Base-by-base conservation (phyloP, 2,888 invertebrate species). In the Drosophila mimica region DNA sequence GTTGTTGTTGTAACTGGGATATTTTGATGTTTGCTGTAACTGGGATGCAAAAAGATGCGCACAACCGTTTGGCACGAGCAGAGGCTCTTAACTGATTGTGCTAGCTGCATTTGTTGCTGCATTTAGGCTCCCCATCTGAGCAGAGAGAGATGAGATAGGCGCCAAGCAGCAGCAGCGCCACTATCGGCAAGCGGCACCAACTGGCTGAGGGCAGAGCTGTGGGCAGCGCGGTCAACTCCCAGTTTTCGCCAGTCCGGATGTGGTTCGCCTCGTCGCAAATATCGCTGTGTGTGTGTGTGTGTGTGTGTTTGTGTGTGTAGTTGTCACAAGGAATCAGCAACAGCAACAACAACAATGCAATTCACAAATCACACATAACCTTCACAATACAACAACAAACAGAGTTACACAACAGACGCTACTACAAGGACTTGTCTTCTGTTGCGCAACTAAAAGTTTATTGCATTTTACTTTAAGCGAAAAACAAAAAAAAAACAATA, bases 1-100 rank as follows among this genome's bases (percentile, higher is more conserved):
- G 40, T 20, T 63, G 49, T 25, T 64, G 56, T 31, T 36, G 9
- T 28, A 38, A 30, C 28, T 56, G 38, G 56, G 38, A 40, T 72
- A 40, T 17, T 49, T 25, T 40, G 36, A 5, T 36, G 33, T 15
- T 43, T n/a, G 25, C 25, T 59, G 53, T 56, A 62, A 46, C 28
- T 59, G 46, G 40, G 28, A 57, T 34, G 40, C 28, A 31, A 54
- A 52, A 72, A 72, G 72, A 86, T 79, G 79, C 81, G 83, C 85
- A 91, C 90, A 91, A 91, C 91, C 91, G 92, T 83, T 87, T 83
- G 82, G 84, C 84, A 89, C 91, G 91, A 91, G 91, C 83, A 86
- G 86, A 91, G 83, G 87, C 91, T 91, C 88, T 92, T 89, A 88
- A 92, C 92, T 92, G 92, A 91, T 83, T 82, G 78, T 75, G 78